phyloP scores from a whole-genome alignment of 2,888 invertebrate genomes.

The Spodoptera littoralis region DNA sequence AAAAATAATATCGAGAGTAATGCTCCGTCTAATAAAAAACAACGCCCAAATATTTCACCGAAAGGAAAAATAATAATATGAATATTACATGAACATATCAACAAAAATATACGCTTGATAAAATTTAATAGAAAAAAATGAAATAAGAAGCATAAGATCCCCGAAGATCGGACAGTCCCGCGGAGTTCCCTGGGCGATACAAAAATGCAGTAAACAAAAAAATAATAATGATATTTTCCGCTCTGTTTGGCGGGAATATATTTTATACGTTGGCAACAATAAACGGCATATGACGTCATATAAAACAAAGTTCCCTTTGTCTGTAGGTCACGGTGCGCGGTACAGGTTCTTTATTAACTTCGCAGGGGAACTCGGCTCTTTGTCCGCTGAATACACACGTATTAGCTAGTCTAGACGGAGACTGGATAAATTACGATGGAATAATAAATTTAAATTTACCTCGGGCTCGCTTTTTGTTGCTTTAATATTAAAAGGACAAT shows the following conservation, averaged over 20 bases:
- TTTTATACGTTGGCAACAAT: conserved; percentile 48
- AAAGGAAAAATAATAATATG: conserved; percentile 22
- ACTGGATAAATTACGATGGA: conserved; percentile 44
- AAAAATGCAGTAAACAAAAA: conserved; percentile 51
- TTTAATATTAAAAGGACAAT: conserved; percentile 41
- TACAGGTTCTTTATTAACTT: conserved; percentile 52
- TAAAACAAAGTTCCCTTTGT: conserved; percentile 46
- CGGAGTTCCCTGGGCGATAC: conserved; percentile 25
- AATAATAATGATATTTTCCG: conserved; percentile 48
- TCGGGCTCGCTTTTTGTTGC: conserved; percentile 33
- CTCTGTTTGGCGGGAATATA: conserved; percentile 41
- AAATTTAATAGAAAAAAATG: conserved; percentile 53
- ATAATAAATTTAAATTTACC: conserved; percentile 47
- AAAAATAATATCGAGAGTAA: conserved; percentile 24
- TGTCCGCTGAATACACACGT: conserved; percentile 41
- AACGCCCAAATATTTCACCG: conserved; percentile 12
- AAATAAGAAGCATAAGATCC: conserved; percentile 38
- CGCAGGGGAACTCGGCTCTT: conserved; percentile 36
- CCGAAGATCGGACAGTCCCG: conserved; percentile 19
- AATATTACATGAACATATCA: conserved; percentile 47
- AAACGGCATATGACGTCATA: conserved; percentile 28
- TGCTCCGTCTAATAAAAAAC: conserved; percentile 21
- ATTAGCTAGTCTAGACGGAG: conserved; percentile 52
- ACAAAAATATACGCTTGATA: conserved; percentile 46
- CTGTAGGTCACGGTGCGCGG: conserved; percentile 45